phyloP scores from a whole-genome alignment of 2,113 vertebrate genomes.

The Stigmatopora nigra region DNA sequence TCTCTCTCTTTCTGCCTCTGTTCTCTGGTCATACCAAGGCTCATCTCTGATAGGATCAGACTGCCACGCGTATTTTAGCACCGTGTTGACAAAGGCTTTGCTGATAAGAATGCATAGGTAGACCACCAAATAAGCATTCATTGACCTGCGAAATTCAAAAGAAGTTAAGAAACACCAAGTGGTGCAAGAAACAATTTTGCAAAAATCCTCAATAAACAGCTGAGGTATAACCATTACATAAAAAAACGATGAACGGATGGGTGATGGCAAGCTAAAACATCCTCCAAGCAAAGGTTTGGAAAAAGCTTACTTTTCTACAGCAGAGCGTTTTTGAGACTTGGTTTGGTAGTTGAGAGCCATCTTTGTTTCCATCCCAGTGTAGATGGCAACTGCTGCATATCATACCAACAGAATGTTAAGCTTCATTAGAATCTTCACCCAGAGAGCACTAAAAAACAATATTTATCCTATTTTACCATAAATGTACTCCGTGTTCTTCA shows the following conservation, averaged over 20 bases:
- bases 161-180: conserved; percentile 7
- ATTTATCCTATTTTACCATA: conserved; percentile 75
- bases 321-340: conserved; percentile 97
- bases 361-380: conserved; percentile 98
- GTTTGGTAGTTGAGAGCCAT: conserved; percentile 98
- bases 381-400: conserved; percentile 84
- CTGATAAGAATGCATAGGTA: conserved; percentile 95
- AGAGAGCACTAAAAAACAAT: background rate
- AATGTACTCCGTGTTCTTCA: conserved; percentile 90
- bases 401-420: background rate
- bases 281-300: background rate
- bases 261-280: background rate
- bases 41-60: conserved; percentile 81
- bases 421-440: background rate
- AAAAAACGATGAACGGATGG: background rate
- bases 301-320: conserved; percentile 90
- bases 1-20: conserved; percentile 77
- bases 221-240: too few species aligned
- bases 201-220: too few species aligned
- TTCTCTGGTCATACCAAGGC: conserved; percentile 91
- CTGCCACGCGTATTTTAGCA: conserved; percentile 90
- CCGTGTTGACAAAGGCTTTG: conserved; percentile 89
- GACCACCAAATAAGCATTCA: conserved; percentile 92
- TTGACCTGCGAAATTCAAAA: conserved; percentile 73
- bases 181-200: background rate